Conservation (phyloP, 2,888 invertebrate genomes). For the Tenthredo notha region DNA sequence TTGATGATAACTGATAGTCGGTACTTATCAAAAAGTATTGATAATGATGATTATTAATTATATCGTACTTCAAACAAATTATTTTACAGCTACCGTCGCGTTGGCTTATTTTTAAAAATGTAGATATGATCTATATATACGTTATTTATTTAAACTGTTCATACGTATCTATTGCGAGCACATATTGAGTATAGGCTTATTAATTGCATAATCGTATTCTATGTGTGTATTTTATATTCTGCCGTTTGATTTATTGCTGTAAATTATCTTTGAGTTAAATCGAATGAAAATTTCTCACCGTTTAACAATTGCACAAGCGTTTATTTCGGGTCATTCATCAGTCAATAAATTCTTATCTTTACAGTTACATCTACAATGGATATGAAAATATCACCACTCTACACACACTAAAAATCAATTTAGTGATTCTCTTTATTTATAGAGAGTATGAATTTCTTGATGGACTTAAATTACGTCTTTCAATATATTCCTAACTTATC, state of each 20-base stretch:
- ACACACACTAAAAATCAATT: background rate
- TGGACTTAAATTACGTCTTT: background rate
- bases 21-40: conserved; percentile 10
- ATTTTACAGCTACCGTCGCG: background rate
- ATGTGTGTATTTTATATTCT: background rate
- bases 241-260: conserved; percentile 11
- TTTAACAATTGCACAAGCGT: background rate
- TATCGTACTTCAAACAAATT: conserved; percentile 5
- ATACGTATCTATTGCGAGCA: background rate
- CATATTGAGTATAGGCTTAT: background rate
- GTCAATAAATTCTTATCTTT: conserved; percentile 5
- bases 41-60: conserved; percentile 25
- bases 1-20: background rate
- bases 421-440: background rate
- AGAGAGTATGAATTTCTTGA: too few species aligned
- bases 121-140: background rate
- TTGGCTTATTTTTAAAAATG: background rate
- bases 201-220: background rate
- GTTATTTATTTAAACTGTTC: background rate
- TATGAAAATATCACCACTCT: background rate
- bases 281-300: background rate
- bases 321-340: background rate
- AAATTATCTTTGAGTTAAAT: background rate
- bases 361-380: background rate
- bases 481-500: background rate